phyloP scores from a whole-genome alignment of 2,888 invertebrate species.

The Trichogramma evanescens region DNA sequence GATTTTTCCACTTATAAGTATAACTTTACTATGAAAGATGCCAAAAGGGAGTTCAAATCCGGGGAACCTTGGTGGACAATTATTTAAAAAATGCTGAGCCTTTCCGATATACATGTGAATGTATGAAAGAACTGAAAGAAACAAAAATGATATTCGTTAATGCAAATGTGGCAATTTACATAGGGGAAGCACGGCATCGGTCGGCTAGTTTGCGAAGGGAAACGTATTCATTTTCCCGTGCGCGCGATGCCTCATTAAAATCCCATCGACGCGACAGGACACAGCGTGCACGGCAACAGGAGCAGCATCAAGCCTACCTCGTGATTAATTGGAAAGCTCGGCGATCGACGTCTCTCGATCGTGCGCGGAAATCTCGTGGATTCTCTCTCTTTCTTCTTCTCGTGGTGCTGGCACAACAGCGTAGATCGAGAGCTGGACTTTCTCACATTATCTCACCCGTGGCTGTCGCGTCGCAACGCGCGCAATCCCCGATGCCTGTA shows the following conservation, averaged over 20 bases:
- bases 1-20: no score
- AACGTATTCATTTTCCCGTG: conserved; percentile 20
- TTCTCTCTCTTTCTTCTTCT: conserved; percentile 12
- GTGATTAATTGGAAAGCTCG: conserved; percentile 21
- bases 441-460: conserved; percentile 9
- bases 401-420: conserved; percentile 3
- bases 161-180: conserved; percentile 17
- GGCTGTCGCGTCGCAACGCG: neutral
- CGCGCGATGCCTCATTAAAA: conserved; percentile 20
- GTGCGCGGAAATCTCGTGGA: conserved; percentile 9
- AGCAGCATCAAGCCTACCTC: neutral
- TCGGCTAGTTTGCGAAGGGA: conserved; percentile 10
- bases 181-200: neutral
- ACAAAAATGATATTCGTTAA: neutral
- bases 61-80: no score
- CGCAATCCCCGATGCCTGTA: no score
- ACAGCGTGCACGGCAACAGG: neutral
- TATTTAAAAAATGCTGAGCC: no score
- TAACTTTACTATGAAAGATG: no score
- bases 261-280: conserved; percentile 21
- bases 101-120: no score
- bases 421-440: neutral
- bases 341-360: conserved; percentile 6
- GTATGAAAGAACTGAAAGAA: no score
- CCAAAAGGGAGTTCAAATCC: no score